A percentile compares a stretch with the other conserved stretches of the same genome.
Conservation (phyloP, 2,888 invertebrate species). For the Macrophya alboannulata region DNA sequence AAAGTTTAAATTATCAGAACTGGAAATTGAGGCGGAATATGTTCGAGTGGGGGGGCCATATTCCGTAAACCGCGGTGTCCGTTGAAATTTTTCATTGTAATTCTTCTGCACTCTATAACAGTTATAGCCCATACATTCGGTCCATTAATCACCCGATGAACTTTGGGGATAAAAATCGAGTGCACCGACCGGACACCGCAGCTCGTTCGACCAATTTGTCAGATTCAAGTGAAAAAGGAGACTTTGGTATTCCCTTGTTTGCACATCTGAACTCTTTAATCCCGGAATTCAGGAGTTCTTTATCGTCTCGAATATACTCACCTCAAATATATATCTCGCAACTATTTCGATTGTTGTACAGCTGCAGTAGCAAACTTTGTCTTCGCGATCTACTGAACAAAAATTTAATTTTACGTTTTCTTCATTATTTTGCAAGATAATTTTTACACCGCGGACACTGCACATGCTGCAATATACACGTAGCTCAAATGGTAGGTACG, state of each 20-base stretch:
- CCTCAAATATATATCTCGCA: background rate
- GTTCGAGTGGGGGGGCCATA: background rate
- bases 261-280: slow-evolving; percentile 29
- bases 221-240: background rate
- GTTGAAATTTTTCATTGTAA: background rate
- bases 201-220: slow-evolving; percentile 12
- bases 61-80: background rate
- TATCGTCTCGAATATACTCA: background rate
- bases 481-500: background rate
- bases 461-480: too few relatives aligned
- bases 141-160: slow-evolving; percentile 37
- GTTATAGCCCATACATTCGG: background rate
- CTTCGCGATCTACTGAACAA: background rate
- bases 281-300: background rate
- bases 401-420: too few relatives aligned
- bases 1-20: slow-evolving; percentile 5
- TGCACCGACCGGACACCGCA: background rate
- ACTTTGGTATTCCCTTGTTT: slow-evolving; percentile 26
- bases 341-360: background rate
- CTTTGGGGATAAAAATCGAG: slow-evolving; percentile 33
- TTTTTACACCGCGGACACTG: background rate
- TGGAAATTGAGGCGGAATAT: background rate
- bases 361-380: background rate
- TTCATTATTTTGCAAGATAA: background rate
- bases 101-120: background rate